Evolutionary conservation across 2,797 vertebrate genomes (phyloP), one percentile per base, ranked within the genome.

Genomic region (Tokudaia tokunoshimensis): DNA sequence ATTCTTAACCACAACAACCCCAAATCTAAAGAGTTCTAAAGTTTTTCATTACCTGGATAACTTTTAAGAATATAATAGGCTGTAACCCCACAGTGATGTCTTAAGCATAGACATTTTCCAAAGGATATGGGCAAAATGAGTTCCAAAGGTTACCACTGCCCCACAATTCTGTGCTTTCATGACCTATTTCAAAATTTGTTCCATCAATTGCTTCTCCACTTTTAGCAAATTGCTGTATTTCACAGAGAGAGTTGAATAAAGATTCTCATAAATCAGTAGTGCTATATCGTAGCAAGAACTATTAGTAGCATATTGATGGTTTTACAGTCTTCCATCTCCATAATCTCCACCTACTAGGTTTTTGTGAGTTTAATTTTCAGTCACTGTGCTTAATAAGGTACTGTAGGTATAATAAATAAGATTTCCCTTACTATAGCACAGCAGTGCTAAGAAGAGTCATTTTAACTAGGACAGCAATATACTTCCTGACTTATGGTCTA

Each of bases 171-270:
- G 82, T 93, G 67, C 74, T 96, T 96, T 94, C 63, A 83, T 96
- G 92, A 88, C 55, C 34, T 24, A 13, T 92, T 97, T 88, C 78
- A 88, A 94, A 96, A 75, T 94, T 92, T 90, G n/a, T 85, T 93
- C 44, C 57, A 57, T 93, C 95, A 96, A 88, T 93, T 97, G 50
- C 88, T 95, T 94, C 85, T 92, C 61, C 17, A 90, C 24, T 79
- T 93, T 96, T 93, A 93, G 84, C 91, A 95, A 97, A 83, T 94
- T 94, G 59, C 55, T 92, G 0, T 95, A 88, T 95, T 97, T 97
- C 57, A 50, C 93, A 86, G 83, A 89, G 89, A 94, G 95, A 96
- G 84, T 78, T 96, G 84, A 96, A 97, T 95, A 92, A 96, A 95
- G 72, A 96, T 50, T 92, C 86, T 74, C 82, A 91, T 97, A 97